Percentiles rank a stretch among this genome's conserved stretches.
phyloP scores from a whole-genome alignment of 2,797 vertebrate genomes.

The Rhinogobio ventralis region DNA sequence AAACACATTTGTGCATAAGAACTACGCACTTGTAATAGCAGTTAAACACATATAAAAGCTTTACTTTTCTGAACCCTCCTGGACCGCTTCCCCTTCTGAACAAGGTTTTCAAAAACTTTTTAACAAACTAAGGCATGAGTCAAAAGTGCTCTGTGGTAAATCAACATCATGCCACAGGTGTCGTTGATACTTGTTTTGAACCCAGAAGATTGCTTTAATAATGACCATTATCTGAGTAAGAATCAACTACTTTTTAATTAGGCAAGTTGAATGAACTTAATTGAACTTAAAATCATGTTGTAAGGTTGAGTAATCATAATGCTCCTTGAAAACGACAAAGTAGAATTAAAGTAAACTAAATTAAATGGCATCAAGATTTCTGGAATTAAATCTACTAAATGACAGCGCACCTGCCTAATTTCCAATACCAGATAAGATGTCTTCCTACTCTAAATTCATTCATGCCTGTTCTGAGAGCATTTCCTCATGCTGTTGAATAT shows the following conservation, averaged over 20 bases:
- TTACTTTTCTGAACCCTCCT: not conserved
- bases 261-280: constrained; percentile 16
- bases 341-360: constrained; percentile 16
- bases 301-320: not conserved
- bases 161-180: not conserved
- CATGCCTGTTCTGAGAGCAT: not conserved
- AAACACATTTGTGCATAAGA: not conserved
- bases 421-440: not conserved
- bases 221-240: not conserved
- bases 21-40: not conserved
- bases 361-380: constrained; percentile 3
- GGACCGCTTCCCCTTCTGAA: not conserved
- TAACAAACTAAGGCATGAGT: not conserved
- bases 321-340: constrained; percentile 17
- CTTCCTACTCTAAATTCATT: not conserved
- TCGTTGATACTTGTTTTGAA: not conserved
- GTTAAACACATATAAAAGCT: not conserved
- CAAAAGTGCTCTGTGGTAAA: constrained; percentile 6
- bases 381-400: not conserved
- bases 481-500: not conserved
- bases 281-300: constrained; percentile 24
- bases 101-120: not conserved
- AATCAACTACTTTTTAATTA: constrained; percentile 39
- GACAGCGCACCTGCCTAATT: not conserved
- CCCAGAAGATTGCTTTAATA: constrained; percentile 7